Base-by-base conservation (phyloP, 2,797 vertebrate genomes). In the Erethizon dorsatum region DNA sequence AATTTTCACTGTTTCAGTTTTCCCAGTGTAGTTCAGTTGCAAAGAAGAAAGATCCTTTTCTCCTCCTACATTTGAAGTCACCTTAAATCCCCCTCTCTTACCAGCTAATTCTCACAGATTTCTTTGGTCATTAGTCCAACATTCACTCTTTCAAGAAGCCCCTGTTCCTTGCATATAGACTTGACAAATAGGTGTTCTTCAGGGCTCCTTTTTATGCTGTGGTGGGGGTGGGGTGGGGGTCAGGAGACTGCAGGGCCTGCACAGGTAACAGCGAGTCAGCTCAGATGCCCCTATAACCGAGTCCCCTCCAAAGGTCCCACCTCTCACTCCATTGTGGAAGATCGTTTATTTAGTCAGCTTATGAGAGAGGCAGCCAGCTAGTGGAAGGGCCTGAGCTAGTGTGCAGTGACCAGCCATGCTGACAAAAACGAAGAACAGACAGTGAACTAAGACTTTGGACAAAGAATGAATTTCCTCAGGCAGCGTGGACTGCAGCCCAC, bases 21-120 rank as follows among this genome's bases (percentile, higher is more conserved):
- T 84, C 84, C 56, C 28, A 67, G 52, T 11, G 47, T 65, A 75
- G 56, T 90, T 96, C 61, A 61, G 56, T 52, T 94, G 79, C 77
- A 20, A 83, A 93, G 75, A 93, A 91, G 92, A 87, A 89, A 93
- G 91, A 50, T 37, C 77, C 63, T 95, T 91, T 82, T 93, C 45
- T 87, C 75, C 18, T 71, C 67, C 22, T 75, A 45, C 52, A n/a
- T 50, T 78, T 0, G 17, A 78, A 57, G 59, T 54, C 89, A 85
- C 83, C 61, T 67, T 82, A 67, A 80, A 87, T 79, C 50, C 52
- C 50, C 65, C 50, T 87, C 47, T 73, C 45, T 90, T 45, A 63
- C 83, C 78, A 88, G 65, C 77, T 85, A 87, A 41, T 95, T 89
- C 57, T 90, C 63, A 75, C 57, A 91, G 83, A 87, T 63, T 45